Evolutionary conservation across 2,113 vertebrate genomes (phyloP).

Genomic region (Xyrauchen texanus): DNA sequence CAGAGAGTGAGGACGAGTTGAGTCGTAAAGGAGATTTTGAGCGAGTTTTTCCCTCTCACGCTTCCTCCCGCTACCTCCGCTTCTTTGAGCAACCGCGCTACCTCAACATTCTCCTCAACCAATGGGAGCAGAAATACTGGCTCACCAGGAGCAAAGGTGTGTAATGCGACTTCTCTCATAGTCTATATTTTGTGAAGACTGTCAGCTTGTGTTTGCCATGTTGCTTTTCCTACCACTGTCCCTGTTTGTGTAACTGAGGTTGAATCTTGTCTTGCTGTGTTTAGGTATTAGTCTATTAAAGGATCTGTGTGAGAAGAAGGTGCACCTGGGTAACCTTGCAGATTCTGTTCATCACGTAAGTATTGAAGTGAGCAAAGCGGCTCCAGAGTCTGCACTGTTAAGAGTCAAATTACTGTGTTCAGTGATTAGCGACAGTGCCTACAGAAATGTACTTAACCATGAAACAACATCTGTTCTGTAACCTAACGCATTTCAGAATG

Average conservation of each 20-base stretch:
- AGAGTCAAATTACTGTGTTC: too few species aligned
- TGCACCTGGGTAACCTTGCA: constrained; percentile 68
- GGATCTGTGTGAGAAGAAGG: constrained; percentile 68
- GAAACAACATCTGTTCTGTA: too few species aligned
- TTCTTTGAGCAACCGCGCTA: constrained; percentile 93
- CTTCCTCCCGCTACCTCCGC: constrained; percentile 86
- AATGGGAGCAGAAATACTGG: constrained; percentile 90
- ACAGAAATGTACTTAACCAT: too few species aligned
- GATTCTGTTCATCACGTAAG: constrained; percentile 70
- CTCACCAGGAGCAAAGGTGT: constrained; percentile 81
- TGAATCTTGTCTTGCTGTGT: constrained; percentile 14
- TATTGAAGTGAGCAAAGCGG: background rate
- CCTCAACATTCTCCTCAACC: constrained; percentile 89
- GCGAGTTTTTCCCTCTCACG: constrained; percentile 84
- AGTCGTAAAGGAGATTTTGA: constrained; percentile 86
- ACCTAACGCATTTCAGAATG: too few species aligned
- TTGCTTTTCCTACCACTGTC: background rate
- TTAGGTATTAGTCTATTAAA: constrained; percentile 69
- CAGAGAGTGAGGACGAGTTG: constrained; percentile 89
- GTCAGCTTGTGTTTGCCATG: background rate
- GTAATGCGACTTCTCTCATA: background rate
- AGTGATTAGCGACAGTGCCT: too few species aligned
- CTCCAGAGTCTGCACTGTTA: too few species aligned
- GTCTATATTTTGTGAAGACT: background rate
- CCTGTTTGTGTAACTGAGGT: background rate